Evolutionary conservation across 2,113 vertebrate species (phyloP), one percentile per base, ranked within the genome.

Genomic region (Gadus chalcogrammus): DNA sequence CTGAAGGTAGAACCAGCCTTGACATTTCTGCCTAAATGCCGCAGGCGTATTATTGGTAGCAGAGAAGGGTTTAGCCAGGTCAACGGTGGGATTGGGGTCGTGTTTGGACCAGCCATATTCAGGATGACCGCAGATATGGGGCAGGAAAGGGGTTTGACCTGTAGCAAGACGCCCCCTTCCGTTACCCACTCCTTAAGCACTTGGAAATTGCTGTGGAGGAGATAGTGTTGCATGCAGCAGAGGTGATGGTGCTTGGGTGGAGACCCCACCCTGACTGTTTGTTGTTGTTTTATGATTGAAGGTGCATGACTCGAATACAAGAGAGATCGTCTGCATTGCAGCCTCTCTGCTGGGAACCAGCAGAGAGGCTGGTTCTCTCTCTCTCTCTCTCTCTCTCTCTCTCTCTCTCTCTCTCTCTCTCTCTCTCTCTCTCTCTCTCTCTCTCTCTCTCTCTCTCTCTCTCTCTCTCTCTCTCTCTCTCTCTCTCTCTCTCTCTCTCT

Each of bases 301-400:
- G 65, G 62, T 35, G 73, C 85, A 78, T 88, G 85, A 83, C 74
- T 64, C 35, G 81, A 88, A 85, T 90, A 67, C 64, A 74, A 74
- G 88, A 20, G 11, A 20, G 1, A 61, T 67, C 74, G 72, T 65
- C 70, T 64, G 78, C 78, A 59, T 27, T 24, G 56, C 62, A 58
- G 68, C 76, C 31, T n/a, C 67, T 75, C 69, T 68, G 52, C 68
- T 61, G 62, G 75, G 68, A 67, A 48, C 66, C 42, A 15, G 56
- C n/a, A n/a, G n/a, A n/a, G n/a, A n/a, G n/a, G n/a, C n/a, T n/a
- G n/a, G n/a, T n/a, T 38, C 16, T 35, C 22, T 35, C n/a, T 65
- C 4, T 65, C 35, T 65, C 31, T 18, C 15, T 61, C 16, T 55
- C 53, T 35, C 53, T 55, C 53, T 16, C 53, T 55, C 16, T 1